Percentiles rank a stretch among this genome's conserved stretches.
Conservation (phyloP, 2,888 invertebrate species). For the Tetranychus piercei region DNA sequence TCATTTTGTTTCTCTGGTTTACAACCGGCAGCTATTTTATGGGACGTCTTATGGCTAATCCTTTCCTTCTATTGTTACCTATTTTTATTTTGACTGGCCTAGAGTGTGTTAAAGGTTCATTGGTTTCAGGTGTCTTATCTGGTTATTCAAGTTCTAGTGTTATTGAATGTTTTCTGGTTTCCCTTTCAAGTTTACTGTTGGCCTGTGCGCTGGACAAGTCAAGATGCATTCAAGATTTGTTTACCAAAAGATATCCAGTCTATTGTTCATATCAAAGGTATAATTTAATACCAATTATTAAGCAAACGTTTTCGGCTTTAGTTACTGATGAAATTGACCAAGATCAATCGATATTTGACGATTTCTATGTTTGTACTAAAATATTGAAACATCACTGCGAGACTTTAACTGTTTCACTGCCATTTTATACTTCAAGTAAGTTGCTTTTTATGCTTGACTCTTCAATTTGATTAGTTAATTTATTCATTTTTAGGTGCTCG, state of each 20-base stretch:
- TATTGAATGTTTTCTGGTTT: background rate
- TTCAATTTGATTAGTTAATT: background rate
- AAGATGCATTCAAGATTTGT: background rate
- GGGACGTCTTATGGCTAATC: background rate
- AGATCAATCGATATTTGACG: background rate
- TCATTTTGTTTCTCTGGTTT: background rate
- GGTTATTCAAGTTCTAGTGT: background rate
- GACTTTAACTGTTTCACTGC: background rate
- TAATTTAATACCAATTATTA: background rate
- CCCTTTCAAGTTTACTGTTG: background rate
- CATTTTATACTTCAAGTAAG: background rate
- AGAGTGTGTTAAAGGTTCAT: background rate
- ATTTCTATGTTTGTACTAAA: background rate
- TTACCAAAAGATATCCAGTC: background rate
- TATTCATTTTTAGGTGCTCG: background rate
- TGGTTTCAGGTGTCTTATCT: background rate
- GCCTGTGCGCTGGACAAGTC: background rate
- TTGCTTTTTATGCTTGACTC: background rate
- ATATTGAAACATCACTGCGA: background rate
- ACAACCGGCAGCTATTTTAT: background rate
- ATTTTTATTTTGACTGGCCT: background rate
- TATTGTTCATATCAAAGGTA: background rate
- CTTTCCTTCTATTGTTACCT: background rate
- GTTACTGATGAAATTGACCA: background rate
- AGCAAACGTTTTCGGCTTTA: background rate